Percentiles rank a stretch among this genome's conserved stretches.
phyloP scores from a whole-genome alignment of 2,113 vertebrate genomes.

The Bos taurus region ARS-UCD2.0 NC_037333.1:71584501-71585000 shows the following conservation, averaged over 20 bases:
- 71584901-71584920: neutral
- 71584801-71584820: neutral
- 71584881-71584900: neutral
- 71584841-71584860: neutral
- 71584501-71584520: neutral
- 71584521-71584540: neutral
- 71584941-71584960: neutral
- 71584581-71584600: neutral
- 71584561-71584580: neutral
- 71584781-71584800: neutral
- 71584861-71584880: neutral
- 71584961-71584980: neutral
- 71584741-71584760: neutral
- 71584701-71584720: neutral
- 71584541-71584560: neutral
- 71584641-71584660: neutral
- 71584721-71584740: neutral
- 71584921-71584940: neutral
- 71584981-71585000: neutral
- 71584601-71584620: neutral
- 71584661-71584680: neutral
- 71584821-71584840: neutral
- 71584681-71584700: neutral
- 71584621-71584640: neutral
- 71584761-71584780: neutral